Evolutionary conservation across 2,113 vertebrate species (phyloP).

Genomic region (Dipodomys spectabilis): DNA sequence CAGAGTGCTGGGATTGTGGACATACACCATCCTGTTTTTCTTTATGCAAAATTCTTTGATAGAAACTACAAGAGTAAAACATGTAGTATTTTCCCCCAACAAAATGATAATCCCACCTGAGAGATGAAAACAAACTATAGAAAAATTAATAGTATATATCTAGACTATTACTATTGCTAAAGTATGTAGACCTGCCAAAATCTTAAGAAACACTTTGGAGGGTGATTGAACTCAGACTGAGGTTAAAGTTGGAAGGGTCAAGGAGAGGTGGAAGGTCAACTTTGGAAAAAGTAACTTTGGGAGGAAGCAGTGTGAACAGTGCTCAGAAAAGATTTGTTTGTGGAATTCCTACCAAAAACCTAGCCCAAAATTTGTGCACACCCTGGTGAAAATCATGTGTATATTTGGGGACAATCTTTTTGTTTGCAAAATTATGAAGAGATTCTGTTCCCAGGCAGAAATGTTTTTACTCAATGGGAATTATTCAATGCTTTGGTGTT

Average conservation of each 20-base stretch:
- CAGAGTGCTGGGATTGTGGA: neutral
- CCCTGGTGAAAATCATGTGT: neutral
- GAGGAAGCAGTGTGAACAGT: neutral
- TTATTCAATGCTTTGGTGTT: neutral
- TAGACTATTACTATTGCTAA: neutral
- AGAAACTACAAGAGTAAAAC: neutral
- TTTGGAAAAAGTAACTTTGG: neutral
- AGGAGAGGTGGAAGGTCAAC: neutral
- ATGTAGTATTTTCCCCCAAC: neutral
- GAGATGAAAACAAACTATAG: neutral
- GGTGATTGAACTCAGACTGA: neutral
- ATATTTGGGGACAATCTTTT: neutral
- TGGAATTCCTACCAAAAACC: neutral
- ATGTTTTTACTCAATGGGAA: neutral
- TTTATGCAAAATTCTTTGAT: neutral
- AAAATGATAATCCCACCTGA: neutral
- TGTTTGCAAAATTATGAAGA: neutral
- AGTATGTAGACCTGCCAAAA: neutral
- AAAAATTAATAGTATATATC: neutral
- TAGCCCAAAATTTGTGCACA: neutral
- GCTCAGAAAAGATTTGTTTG: neutral
- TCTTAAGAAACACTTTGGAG: neutral
- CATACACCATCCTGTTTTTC: neutral
- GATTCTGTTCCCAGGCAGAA: neutral
- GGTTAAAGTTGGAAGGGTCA: neutral